Percentiles rank a stretch among this genome's conserved stretches.
These are phyloP conservation scores for Nasonia giraulti DNA, from an alignment of 1,140 invertebrate genomes.

Conservation along the genomic window DNA sequence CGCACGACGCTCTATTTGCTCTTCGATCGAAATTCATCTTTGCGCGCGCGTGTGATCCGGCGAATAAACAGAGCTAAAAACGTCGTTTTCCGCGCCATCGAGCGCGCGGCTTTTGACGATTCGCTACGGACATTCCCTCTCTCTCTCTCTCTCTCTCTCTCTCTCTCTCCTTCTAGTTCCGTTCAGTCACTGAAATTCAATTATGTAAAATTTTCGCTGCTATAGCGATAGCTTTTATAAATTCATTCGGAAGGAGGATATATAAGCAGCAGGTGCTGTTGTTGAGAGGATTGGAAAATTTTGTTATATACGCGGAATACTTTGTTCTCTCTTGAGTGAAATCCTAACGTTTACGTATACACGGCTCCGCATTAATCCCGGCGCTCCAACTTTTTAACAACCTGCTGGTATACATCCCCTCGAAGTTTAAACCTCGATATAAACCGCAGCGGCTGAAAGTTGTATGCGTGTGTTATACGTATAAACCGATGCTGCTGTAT, in stretches of 20 bases:
- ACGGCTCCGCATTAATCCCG: not conserved
- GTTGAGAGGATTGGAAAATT: not conserved
- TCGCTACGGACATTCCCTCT: not conserved
- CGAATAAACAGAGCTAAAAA: slow-evolving; percentile 1
- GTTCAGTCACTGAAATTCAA: not conserved
- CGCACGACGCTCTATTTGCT: not conserved
- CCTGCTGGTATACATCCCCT: not conserved
- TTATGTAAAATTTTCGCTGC: not conserved
- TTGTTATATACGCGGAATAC: not conserved
- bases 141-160: no score
- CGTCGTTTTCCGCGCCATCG: not conserved
- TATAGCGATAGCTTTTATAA: no score
- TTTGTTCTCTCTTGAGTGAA: not conserved
- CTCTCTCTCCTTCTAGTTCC: no score
- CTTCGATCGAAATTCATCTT: not conserved
- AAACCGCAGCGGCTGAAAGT: not conserved
- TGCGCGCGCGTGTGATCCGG: not conserved
- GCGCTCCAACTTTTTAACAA: not conserved
- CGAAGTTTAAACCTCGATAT: not conserved
- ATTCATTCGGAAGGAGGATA: no score
- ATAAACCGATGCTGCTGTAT: not conserved
- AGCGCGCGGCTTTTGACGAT: not conserved
- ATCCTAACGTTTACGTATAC: not conserved
- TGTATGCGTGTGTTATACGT: no score
- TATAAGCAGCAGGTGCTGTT: no score